Conservation (phyloP, 2,797 vertebrate genomes). For the Mormyrus hasselquistii region DNA sequence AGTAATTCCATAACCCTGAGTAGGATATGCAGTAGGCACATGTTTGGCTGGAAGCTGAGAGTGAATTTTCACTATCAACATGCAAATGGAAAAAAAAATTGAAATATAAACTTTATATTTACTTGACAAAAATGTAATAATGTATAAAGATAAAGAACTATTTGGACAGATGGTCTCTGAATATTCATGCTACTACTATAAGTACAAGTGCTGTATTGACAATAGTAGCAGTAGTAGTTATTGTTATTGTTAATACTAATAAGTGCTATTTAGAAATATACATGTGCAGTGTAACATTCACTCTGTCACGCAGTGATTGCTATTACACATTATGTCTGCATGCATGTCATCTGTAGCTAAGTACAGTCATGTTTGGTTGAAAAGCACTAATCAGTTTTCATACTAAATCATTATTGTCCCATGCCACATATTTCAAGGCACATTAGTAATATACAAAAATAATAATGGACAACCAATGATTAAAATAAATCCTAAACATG, state of each 20-base stretch:
- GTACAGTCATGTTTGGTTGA: neutral
- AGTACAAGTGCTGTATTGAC: neutral
- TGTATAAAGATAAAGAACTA: neutral
- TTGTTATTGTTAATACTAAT: neutral
- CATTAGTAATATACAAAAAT: constrained; percentile 97
- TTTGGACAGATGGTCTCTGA: neutral
- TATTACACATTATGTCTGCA: neutral
- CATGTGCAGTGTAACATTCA: neutral
- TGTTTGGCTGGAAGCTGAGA: neutral
- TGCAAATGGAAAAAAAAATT: neutral
- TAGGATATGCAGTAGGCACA: neutral
- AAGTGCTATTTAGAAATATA: neutral
- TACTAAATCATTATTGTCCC: constrained; percentile 65
- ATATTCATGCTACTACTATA: neutral
- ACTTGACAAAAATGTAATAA: neutral
- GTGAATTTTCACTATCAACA: neutral
- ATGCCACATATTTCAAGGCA: constrained; percentile 73
- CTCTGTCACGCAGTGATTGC: neutral
- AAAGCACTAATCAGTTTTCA: constrained; percentile 52
- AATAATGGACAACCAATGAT: constrained; percentile 95
- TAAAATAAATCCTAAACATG: constrained; percentile 74
- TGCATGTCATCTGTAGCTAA: neutral
- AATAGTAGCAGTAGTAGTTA: neutral
- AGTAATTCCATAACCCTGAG: neutral
- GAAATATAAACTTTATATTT: neutral